These are phyloP conservation scores for Australoheros scitulus DNA, from an alignment of 2,113 vertebrate species.

Conservation along the genomic window DNA sequence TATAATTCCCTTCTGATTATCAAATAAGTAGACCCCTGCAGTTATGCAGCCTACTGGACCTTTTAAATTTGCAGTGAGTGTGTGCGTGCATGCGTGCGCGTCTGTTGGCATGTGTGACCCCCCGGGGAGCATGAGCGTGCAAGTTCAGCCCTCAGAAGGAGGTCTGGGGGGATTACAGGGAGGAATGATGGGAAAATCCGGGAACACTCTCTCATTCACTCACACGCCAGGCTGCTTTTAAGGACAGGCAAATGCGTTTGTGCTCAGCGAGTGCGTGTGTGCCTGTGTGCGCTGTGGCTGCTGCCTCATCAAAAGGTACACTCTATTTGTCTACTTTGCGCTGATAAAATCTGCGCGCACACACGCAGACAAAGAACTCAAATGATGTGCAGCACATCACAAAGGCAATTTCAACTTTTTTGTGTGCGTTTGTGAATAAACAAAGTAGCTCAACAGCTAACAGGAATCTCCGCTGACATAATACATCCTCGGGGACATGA, in stretches of 20 bases:
- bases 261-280: constrained; percentile 13
- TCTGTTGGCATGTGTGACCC: constrained; percentile 23
- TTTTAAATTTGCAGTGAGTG: constrained; percentile 37
- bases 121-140: constrained; percentile 68
- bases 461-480: constrained; percentile 47
- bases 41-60: constrained; percentile 26
- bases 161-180: constrained; percentile 76
- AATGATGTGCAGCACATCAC: background rate
- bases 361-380: constrained; percentile 22
- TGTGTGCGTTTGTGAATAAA: constrained; percentile 32
- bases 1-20: constrained; percentile 36
- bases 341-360: constrained; percentile 57
- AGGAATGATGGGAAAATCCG: constrained; percentile 78
- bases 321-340: constrained; percentile 48
- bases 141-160: constrained; percentile 72
- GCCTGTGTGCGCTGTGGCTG: constrained; percentile 35
- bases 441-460: constrained; percentile 34
- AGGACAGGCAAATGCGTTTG: constrained; percentile 50
- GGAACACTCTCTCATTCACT: constrained; percentile 72
- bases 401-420: constrained; percentile 35
- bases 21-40: constrained; percentile 33
- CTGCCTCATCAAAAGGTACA: constrained; percentile 67
- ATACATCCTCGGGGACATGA: constrained; percentile 14
- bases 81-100: constrained; percentile 8
- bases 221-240: constrained; percentile 76